A percentile compares a stretch with the other conserved stretches of the same genome.
Evolutionary conservation across 1,140 invertebrate species (phyloP).

Genomic region (Frieseomelitta varia): DNA sequence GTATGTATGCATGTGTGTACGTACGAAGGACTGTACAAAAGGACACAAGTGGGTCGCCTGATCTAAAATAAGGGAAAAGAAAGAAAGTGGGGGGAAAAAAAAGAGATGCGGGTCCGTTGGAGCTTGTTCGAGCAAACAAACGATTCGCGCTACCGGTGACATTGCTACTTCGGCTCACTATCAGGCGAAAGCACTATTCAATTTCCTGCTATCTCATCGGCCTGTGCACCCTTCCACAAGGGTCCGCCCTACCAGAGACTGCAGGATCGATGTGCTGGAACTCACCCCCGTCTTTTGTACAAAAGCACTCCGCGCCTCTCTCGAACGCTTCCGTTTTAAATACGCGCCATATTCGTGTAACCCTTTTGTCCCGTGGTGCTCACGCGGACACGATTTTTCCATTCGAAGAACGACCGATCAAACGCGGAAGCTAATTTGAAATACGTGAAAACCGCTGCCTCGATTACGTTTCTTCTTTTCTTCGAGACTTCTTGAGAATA

Average conservation of each 20-base stretch:
- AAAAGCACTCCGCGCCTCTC: constrained; percentile 46
- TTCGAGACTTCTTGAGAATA: too few species aligned
- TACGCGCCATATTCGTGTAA: constrained; percentile 33
- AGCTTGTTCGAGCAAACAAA: constrained; percentile 45
- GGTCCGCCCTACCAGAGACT: constrained; percentile 26
- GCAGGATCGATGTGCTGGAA: constrained; percentile 51
- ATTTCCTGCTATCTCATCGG: constrained; percentile 56
- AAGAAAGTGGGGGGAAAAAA: not conserved
- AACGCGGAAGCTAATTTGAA: not conserved
- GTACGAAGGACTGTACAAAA: not conserved
- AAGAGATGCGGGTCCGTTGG: not conserved
- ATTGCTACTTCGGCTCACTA: constrained; percentile 36
- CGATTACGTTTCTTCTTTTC: not conserved
- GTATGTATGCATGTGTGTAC: too few species aligned
- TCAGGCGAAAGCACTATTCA: constrained; percentile 58
- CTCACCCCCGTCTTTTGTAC: constrained; percentile 25
- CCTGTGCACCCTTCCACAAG: constrained; percentile 46
- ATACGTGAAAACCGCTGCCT: not conserved
- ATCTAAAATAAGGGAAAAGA: not conserved
- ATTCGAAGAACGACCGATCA: too few species aligned
- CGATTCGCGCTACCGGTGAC: constrained; percentile 43
- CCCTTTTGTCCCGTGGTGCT: not conserved
- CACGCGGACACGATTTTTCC: not conserved
- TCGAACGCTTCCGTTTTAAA: constrained; percentile 53
- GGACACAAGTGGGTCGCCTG: too few species aligned